A percentile compares a stretch with the other conserved stretches of the same genome.
Conservation (phyloP, 2,888 invertebrate species). For the Acanthosoma haemorrhoidale region DNA sequence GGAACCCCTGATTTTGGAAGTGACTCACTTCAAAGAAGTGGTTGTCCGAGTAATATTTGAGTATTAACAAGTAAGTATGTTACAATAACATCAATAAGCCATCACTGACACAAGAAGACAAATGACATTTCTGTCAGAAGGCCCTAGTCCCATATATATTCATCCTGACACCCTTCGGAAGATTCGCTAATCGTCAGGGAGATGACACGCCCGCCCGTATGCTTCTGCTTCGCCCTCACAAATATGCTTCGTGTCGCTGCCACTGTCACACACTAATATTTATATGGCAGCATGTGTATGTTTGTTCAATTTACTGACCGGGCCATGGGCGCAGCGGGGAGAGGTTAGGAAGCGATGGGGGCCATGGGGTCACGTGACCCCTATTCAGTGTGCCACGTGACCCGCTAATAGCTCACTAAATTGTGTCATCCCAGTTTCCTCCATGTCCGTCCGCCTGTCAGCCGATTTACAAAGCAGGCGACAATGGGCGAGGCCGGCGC, state of each 20-base stretch:
- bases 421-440: slow-evolving; percentile 3
- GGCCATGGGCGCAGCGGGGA: not conserved
- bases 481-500: not conserved
- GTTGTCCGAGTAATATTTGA: too few species aligned
- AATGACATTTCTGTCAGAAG: too few species aligned
- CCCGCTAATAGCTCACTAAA: slow-evolving; percentile 6
- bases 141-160: too few species aligned
- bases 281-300: not conserved
- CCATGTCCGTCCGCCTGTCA: too few species aligned
- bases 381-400: slow-evolving; percentile 1
- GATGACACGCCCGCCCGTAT: too few species aligned
- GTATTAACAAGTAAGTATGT: too few species aligned
- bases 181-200: not conserved
- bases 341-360: not conserved
- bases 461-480: not conserved
- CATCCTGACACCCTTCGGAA: not conserved
- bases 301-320: slow-evolving; percentile 8
- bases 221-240: not conserved
- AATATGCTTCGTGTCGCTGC: not conserved
- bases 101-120: too few species aligned
- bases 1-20: too few species aligned
- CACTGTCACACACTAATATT: slow-evolving; percentile 2
- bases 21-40: too few species aligned
- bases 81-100: too few species aligned
- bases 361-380: slow-evolving; percentile 6